Conservation (phyloP, 2,113 vertebrate genomes). For the Erythrolamprus reginae region DNA sequence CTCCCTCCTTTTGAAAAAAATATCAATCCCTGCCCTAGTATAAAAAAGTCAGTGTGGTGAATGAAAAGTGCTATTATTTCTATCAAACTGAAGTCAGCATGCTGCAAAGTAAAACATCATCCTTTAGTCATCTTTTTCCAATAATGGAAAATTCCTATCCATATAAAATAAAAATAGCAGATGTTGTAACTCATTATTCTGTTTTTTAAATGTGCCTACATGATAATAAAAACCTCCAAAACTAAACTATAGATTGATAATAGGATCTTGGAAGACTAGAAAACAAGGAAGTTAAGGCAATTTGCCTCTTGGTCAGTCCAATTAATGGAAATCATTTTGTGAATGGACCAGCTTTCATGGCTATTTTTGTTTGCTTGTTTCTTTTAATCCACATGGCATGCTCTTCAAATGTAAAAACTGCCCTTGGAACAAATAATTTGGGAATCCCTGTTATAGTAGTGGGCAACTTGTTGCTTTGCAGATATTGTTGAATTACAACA, state of each 20-base stretch:
- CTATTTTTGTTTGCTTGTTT: background rate
- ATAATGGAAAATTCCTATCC: background rate
- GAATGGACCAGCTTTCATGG: background rate
- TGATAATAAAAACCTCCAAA: background rate
- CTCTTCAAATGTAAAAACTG: background rate
- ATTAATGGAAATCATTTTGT: background rate
- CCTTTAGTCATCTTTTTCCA: background rate
- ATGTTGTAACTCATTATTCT: background rate
- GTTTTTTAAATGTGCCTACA: background rate
- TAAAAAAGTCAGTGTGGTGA: background rate
- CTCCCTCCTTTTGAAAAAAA: background rate
- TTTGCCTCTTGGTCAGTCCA: background rate
- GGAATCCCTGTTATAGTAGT: background rate
- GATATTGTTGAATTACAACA: background rate
- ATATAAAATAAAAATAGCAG: background rate
- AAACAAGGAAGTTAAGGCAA: background rate
- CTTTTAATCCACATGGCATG: background rate
- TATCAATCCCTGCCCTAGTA: background rate
- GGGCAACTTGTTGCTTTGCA: background rate
- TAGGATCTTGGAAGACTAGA: background rate
- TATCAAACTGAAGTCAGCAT: background rate
- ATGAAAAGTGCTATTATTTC: background rate
- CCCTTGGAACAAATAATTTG: background rate
- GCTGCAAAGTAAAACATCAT: background rate
- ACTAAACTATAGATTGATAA: background rate